Conservation (phyloP, 2,797 vertebrate species). For the Threskiornis aethiopicus region DNA sequence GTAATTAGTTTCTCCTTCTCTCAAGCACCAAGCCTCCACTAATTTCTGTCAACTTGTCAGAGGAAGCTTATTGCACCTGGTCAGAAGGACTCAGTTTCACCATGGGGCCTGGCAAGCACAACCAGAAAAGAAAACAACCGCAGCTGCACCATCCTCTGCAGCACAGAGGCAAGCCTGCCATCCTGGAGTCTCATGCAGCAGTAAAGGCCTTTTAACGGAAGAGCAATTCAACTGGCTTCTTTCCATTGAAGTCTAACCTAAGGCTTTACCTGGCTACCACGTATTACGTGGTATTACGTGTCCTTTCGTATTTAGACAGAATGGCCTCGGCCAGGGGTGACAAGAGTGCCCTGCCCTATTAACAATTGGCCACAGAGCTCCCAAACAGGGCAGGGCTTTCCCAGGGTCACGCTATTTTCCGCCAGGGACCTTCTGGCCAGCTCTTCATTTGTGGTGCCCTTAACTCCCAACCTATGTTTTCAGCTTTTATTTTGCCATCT, state of each 20-base stretch:
- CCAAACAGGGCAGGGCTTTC: background rate
- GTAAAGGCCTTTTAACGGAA: background rate
- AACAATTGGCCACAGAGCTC: background rate
- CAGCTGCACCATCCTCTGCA: accelerated
- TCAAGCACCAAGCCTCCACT: background rate
- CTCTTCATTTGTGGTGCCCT: background rate
- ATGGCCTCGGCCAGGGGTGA: background rate
- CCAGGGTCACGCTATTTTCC: background rate
- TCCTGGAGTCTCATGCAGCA: background rate
- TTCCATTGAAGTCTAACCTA: background rate
- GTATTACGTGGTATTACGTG: too few species aligned
- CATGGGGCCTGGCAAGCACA: background rate
- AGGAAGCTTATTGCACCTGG: background rate
- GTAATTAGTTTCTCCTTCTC: background rate
- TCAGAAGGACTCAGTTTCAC: background rate
- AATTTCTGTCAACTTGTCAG: background rate
- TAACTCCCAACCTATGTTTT: background rate
- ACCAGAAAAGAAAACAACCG: background rate
- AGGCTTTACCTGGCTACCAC: background rate
- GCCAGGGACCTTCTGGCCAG: background rate
- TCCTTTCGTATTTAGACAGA: background rate
- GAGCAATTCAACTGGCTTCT: background rate
- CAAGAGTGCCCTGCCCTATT: background rate
- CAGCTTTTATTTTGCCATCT: background rate
- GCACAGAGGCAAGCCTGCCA: background rate